Conservation (phyloP, 2,113 vertebrate genomes). For the Isichthys henryi region DNA sequence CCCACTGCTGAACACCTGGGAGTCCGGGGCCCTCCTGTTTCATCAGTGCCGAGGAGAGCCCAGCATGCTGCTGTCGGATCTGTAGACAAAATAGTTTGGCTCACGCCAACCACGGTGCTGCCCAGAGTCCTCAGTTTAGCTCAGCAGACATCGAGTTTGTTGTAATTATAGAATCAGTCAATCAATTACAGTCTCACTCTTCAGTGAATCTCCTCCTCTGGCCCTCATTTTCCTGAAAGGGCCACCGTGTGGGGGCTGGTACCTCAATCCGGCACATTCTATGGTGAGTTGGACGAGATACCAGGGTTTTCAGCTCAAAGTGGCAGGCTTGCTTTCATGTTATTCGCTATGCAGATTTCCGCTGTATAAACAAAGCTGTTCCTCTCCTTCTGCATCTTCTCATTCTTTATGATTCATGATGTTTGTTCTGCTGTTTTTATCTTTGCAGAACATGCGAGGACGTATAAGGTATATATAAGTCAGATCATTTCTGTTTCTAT, state of each 20-base stretch:
- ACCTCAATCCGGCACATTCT: not conserved
- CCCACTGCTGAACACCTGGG: not conserved
- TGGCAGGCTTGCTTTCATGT: not conserved
- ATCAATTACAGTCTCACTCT: not conserved
- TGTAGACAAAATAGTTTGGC: not conserved
- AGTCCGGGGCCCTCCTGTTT: not conserved
- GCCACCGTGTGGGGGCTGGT: not conserved
- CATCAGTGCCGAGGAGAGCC: not conserved
- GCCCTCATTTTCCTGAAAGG: not conserved
- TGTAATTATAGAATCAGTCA: constrained; percentile 7
- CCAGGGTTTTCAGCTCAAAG: not conserved
- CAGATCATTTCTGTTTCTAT: not conserved
- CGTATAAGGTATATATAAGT: not conserved
- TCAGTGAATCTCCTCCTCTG: not conserved
- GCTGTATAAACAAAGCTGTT: constrained; percentile 1
- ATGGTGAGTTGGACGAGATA: not conserved
- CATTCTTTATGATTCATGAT: not conserved
- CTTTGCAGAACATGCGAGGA: not conserved
- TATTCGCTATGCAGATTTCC: not conserved
- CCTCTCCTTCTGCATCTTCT: not conserved
- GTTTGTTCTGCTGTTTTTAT: not conserved
- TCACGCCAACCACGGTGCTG: not conserved
- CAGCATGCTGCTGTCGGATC: not conserved
- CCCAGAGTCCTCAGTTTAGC: not conserved
- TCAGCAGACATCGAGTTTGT: not conserved